Evolutionary conservation across 2,113 vertebrate genomes (phyloP).

Genomic region (Aix galericulata): DNA sequence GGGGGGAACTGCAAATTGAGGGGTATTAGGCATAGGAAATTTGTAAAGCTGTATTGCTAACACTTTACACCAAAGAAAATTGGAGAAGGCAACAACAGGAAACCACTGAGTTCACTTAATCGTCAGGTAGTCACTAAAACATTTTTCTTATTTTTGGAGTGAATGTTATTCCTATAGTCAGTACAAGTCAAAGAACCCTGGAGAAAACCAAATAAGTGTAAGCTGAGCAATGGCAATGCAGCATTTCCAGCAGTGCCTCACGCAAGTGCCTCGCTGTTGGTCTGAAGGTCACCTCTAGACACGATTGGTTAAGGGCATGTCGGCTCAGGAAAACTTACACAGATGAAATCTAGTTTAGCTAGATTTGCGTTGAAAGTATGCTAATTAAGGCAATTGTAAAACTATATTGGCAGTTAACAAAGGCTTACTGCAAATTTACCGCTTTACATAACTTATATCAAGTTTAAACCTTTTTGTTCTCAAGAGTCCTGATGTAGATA

Average conservation of each 20-base stretch:
- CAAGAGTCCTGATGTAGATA: neutral
- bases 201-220: neutral
- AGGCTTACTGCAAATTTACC: neutral
- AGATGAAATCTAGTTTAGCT: neutral
- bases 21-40: constrained; percentile 36
- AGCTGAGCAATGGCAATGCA: neutral
- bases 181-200: neutral
- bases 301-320: neutral
- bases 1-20: constrained; percentile 42
- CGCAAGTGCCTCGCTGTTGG: neutral
- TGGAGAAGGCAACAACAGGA: constrained; percentile 33
- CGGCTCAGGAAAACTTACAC: neutral
- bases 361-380: neutral
- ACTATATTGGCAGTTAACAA: neutral
- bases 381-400: neutral
- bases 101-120: constrained; percentile 33
- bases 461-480: neutral
- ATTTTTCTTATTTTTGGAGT: constrained; percentile 47
- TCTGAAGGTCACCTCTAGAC: constrained; percentile 32
- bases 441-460: neutral
- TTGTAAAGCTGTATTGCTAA: constrained; percentile 10
- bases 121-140: neutral
- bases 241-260: neutral
- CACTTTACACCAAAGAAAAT: constrained; percentile 62
- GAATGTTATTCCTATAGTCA: constrained; percentile 5